A percentile compares a stretch with the other conserved stretches of the same genome.
These are phyloP conservation scores for Zootermopsis nevadensis DNA, from an alignment of 2,888 invertebrate genomes.

Conservation along the genomic window DNA sequence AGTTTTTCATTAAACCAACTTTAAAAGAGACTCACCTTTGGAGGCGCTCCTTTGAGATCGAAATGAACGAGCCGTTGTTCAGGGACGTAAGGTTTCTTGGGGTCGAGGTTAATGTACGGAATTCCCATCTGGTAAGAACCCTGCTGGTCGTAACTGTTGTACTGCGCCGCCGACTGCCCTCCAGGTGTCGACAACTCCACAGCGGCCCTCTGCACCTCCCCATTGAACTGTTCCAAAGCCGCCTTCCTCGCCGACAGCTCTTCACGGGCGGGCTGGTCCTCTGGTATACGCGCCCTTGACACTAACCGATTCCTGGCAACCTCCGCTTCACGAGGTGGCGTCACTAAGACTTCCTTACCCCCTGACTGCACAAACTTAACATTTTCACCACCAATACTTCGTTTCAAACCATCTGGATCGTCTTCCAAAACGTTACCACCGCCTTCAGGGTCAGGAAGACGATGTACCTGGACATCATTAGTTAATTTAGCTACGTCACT, in stretches of 20 bases:
- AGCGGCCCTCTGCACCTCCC: slow-evolving; percentile 52
- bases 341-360: neutral
- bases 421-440: slow-evolving; percentile 30
- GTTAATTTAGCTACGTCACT: slow-evolving; percentile 19
- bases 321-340: neutral
- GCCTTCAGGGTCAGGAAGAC: neutral
- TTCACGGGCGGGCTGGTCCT: slow-evolving; percentile 61
- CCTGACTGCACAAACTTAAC: slow-evolving; percentile 50
- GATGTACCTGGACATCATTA: neutral
- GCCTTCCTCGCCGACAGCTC: slow-evolving; percentile 59
- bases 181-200: slow-evolving; percentile 24
- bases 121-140: slow-evolving; percentile 61
- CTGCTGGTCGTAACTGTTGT: slow-evolving; percentile 51
- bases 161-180: slow-evolving; percentile 32
- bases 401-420: neutral
- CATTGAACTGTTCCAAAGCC: slow-evolving; percentile 35
- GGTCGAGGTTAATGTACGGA: slow-evolving; percentile 62
- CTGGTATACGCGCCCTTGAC: slow-evolving; percentile 31
- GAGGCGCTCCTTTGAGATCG: slow-evolving; percentile 83
- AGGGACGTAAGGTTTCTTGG: slow-evolving; percentile 64
- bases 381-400: slow-evolving; percentile 40
- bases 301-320: neutral
- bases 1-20: too few relatives aligned
- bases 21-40: slow-evolving; percentile 66
- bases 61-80: slow-evolving; percentile 72